Base-by-base conservation (phyloP, 2,888 invertebrate species). In the Oligia fasciuncula region DNA sequence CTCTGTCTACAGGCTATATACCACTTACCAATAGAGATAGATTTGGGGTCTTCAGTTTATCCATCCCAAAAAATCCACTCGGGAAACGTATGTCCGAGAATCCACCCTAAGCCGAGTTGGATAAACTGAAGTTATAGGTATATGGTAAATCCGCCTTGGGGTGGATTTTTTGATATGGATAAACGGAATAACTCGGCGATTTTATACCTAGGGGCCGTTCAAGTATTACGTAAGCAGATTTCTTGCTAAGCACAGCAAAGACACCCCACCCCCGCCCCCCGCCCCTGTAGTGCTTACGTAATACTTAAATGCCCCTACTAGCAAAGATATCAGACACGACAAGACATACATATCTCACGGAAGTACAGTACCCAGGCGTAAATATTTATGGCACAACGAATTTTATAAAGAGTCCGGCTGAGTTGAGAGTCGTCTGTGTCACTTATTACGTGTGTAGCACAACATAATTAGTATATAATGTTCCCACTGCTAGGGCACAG, bases 21-120 rank as follows among this genome's bases (percentile, higher is more conserved):
- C 49, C 51, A 67, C 73, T 66, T 76, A 54, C 11, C 4, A 65
- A 76, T 49, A n/a, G 14, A 68, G 49, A 60, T 68, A 72, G 23
- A 77, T 68, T 49, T 72, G 23, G 57, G 3, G 9, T 57, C 9
- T 57, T 57, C 51, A 51, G 17, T 17, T 51, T 5, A 51, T 51
- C 17, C 8, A 19, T 19, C 8, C 19, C 23, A 19, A 23, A 23
- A 54, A 23, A 23, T 0, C 14, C 14, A 49, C 49, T 43, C 43
- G 5, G 43, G 43, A 43, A 43, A 43, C 43, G 43, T 43, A 43
- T 43, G 8, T 43, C 43, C 43, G 8, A 43, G 43, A 43, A 43
- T 43, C 6, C 43, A 43, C 46, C 1, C 11, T 13, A 46, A 46
- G 46, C 13, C 46, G 13, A 46, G 46, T 46, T 46, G 46, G 46